Evolutionary conservation across 1,140 invertebrate genomes (phyloP).

Genomic region (Neomicropteryx cornuta): DNA sequence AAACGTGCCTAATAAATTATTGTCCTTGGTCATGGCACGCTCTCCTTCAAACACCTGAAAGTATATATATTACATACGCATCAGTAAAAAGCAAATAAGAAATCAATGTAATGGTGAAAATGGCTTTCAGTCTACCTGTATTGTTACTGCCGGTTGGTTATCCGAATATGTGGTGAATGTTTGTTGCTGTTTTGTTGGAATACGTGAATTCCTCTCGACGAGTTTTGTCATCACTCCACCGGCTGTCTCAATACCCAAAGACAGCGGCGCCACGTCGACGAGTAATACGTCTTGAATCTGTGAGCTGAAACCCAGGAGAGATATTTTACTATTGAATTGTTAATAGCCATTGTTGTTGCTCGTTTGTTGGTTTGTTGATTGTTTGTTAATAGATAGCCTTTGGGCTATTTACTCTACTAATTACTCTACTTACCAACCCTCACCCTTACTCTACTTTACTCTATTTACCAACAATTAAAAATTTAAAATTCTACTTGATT

Average conservation of each 20-base stretch:
- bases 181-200: conserved; percentile 58
- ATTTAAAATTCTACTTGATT: too few species aligned
- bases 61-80: too few species aligned
- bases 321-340: conserved; percentile 13
- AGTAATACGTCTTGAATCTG: conserved; percentile 65
- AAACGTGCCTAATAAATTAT: conserved; percentile 72
- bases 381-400: too few species aligned
- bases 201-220: conserved; percentile 55
- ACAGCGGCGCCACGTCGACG: conserved; percentile 60
- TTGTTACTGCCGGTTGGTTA: conserved; percentile 64
- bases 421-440: too few species aligned
- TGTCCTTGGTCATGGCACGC: conserved; percentile 67
- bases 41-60: conserved; percentile 70
- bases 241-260: conserved; percentile 60
- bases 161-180: conserved; percentile 53
- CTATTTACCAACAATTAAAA: too few species aligned
- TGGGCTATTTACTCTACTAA: too few species aligned
- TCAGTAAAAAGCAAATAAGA: too few species aligned
- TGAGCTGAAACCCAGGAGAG: conserved; percentile 36
- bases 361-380: too few species aligned
- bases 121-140: too few species aligned
- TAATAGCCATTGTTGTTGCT: too few species aligned
- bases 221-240: conserved; percentile 55
- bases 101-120: too few species aligned
- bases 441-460: too few species aligned